These are phyloP conservation scores for Augochlorella aurata DNA, from an alignment of 2,888 invertebrate genomes.

Conservation along the genomic window DNA sequence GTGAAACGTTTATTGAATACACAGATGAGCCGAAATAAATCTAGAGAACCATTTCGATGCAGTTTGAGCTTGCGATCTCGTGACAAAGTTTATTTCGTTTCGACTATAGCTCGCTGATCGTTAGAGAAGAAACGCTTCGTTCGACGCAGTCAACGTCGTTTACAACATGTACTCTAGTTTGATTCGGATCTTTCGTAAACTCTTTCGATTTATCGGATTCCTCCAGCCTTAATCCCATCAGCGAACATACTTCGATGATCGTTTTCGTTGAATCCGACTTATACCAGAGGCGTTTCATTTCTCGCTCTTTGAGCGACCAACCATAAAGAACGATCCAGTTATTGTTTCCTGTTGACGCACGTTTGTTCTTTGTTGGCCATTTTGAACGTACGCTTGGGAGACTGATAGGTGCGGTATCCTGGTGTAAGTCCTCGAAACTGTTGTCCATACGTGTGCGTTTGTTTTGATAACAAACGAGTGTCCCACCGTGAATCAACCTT, in stretches of 20 bases:
- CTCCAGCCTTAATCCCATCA: neutral
- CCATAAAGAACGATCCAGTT: slow-evolving; percentile 2
- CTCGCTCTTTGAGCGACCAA: neutral
- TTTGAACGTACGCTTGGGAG: slow-evolving; percentile 24
- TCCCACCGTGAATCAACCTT: neutral
- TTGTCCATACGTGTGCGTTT: neutral
- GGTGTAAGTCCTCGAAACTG: neutral
- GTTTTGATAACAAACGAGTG: neutral
- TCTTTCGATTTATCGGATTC: slow-evolving; percentile 12
- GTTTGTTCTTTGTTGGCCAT: slow-evolving; percentile 46
- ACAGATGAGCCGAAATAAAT: too few species aligned
- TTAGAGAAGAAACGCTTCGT: neutral
- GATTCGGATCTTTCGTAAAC: neutral
- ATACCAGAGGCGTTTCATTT: slow-evolving; percentile 24
- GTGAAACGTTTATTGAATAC: too few species aligned
- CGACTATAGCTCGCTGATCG: neutral
- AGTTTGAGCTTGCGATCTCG: neutral
- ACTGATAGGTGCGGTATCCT: neutral
- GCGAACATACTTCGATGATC: neutral
- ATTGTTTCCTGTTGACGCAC: slow-evolving; percentile 45
- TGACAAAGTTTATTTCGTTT: neutral
- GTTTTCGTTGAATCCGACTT: neutral
- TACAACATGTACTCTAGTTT: neutral
- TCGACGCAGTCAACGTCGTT: slow-evolving; percentile 3
- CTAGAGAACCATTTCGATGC: too few species aligned